Evolutionary conservation across 2,888 invertebrate species (phyloP).

Genomic region (Glyphotaelius pellucidus): DNA sequence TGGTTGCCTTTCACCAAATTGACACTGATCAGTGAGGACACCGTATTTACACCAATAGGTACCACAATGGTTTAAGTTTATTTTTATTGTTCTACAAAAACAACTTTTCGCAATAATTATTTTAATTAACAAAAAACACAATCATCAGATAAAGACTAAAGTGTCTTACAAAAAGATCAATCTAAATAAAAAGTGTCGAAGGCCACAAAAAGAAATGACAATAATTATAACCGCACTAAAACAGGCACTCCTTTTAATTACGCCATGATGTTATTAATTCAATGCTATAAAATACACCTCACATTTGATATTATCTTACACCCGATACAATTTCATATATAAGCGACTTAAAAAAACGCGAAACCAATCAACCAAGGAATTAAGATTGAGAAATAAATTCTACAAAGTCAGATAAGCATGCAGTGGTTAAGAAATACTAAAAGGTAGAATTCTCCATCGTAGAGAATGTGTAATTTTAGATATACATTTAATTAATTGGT

Average conservation of each 20-base stretch:
- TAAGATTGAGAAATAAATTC: background rate
- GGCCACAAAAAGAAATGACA: background rate
- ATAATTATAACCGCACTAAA: background rate
- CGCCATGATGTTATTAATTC: background rate
- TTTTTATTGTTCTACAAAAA: background rate
- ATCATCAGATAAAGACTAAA: background rate
- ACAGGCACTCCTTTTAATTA: background rate
- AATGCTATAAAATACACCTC: background rate
- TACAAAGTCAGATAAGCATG: background rate
- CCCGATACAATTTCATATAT: background rate
- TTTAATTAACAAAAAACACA: background rate
- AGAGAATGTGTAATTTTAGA: background rate
- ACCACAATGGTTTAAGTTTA: background rate
- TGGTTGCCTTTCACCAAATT: too few species aligned
- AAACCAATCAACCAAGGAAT: background rate
- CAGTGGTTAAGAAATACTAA: background rate
- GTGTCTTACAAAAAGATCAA: background rate
- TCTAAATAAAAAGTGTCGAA: background rate
- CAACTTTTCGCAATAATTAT: background rate
- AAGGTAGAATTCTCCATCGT: background rate
- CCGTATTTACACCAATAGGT: too few species aligned
- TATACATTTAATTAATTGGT: constrained; percentile 14
- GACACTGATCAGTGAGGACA: too few species aligned
- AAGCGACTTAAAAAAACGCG: background rate
- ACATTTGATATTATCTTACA: background rate